Evolutionary conservation across 2,113 vertebrate species (phyloP), one percentile per base, ranked within the genome.

Genomic region (human): DNA sequence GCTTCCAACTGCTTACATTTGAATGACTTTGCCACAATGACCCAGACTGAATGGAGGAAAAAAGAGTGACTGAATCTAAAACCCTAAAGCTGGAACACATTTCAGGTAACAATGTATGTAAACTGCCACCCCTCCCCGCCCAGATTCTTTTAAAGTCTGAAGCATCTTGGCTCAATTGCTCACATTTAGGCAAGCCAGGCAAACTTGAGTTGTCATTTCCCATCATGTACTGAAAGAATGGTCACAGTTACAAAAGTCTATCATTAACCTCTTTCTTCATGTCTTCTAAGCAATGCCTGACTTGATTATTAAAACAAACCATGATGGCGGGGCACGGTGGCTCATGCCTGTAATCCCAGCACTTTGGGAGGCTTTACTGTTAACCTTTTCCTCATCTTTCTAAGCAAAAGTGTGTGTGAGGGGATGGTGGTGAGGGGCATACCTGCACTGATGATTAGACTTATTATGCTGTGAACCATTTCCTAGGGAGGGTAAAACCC

Each of bases 191-290:
- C 66, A 83, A 90, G 72, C 78, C 80, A 82, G 89, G 81, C 76
- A 79, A 92, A 75, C 64, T 16, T 50, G 72, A 78, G 82, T 45
- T 68, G 82, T 89, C 10, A 66, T 38, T 87, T 97, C 96, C 82
- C 50, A 48, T 59, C 84, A 82, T 48, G 50, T 4, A 48, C 25
- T 78, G 50, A 79, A 22, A 59, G 64, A 80, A n/a, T 70, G 66
- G 45, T 86, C 82, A 32, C 17, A 89, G 45, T 76, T 83, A 89
- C 72, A 13, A 27, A 89, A 93, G 87, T 85, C 90, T 92, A 52
- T 96, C 93, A 90, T 72, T 88, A 96, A 96, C 70, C 43, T 97
- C 79, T 96, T 95, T 96, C 64, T 96, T 90, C 73, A 72, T 32
- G 23, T 85, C 68, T 97, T 96, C 88, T 52, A 96, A 87, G 84